Conservation (phyloP, 2,113 vertebrate genomes). For the Lophura nycthemera region DNA sequence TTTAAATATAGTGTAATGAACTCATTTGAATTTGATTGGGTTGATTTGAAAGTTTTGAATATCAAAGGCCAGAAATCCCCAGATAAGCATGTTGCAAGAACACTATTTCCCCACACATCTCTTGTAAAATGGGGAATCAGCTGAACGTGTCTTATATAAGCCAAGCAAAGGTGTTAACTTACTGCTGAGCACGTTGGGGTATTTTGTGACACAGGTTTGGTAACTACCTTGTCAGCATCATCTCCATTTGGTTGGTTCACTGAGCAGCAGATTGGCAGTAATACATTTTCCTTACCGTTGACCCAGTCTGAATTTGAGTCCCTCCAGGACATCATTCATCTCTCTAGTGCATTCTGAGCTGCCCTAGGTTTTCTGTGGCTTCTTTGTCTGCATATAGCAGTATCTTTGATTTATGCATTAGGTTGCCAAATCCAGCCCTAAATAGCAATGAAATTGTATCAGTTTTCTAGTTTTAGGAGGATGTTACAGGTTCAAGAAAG, state of each 20-base stretch:
- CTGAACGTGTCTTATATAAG: neutral
- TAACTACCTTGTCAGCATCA: accelerated
- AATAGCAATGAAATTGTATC: neutral
- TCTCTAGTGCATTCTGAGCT: neutral
- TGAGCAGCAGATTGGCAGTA: neutral
- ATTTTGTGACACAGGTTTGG: neutral
- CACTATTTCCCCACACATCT: neutral
- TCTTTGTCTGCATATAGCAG: accelerated
- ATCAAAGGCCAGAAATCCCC: neutral
- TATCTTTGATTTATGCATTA: neutral
- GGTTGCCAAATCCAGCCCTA: neutral
- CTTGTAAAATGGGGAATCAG: neutral
- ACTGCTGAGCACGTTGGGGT: neutral
- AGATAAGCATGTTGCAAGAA: neutral
- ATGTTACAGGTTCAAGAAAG: neutral
- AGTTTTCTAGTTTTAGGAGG: neutral
- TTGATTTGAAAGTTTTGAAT: neutral
- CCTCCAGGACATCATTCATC: neutral
- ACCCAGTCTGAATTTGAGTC: neutral
- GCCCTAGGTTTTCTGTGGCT: neutral
- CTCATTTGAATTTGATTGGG: neutral
- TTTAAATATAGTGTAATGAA: neutral
- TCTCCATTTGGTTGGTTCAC: neutral
- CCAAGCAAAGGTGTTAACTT: neutral
- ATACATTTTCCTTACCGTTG: neutral